A percentile compares a stretch with the other conserved stretches of the same genome.
Evolutionary conservation across 1,140 invertebrate genomes (phyloP).

Genomic region (Thaumetopoea pityocampa): DNA sequence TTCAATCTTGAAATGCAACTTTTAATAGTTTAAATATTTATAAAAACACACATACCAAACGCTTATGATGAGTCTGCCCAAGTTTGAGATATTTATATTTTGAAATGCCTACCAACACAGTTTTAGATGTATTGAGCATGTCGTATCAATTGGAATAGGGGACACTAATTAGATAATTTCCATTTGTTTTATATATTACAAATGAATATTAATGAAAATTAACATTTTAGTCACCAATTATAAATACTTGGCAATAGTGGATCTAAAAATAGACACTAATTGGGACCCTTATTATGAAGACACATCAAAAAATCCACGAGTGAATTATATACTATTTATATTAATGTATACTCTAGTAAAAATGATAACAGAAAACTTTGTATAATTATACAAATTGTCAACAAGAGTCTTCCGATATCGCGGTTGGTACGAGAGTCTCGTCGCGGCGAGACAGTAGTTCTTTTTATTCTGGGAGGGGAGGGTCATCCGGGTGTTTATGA

Average conservation of each 20-base stretch:
- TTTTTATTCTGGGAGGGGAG: conserved; percentile 27
- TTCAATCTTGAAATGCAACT: too few species aligned
- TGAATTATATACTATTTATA: conserved; percentile 13
- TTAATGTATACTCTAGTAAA: conserved; percentile 19
- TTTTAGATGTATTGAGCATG: too few species aligned
- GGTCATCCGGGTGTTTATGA: conserved; percentile 3
- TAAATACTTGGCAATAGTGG: conserved; percentile 23
- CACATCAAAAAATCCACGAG: conserved; percentile 32
- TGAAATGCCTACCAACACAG: too few species aligned
- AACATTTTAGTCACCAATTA: conserved; percentile 1
- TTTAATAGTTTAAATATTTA: too few species aligned
- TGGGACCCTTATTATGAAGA: conserved; percentile 28
- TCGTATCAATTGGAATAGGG: too few species aligned
- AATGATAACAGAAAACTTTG: conserved; percentile 24
- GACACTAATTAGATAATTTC: too few species aligned
- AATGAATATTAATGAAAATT: conserved; percentile 1
- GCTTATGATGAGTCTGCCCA: too few species aligned
- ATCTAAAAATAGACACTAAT: conserved; percentile 34
- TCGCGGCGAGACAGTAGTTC: conserved; percentile 21
- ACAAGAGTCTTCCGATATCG: conserved; percentile 19
- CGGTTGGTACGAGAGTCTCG: conserved; percentile 18
- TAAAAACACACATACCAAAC: too few species aligned
- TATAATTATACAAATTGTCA: conserved; percentile 34
- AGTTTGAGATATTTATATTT: too few species aligned
- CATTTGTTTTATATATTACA: too few species aligned